A percentile compares a stretch with the other conserved stretches of the same genome.
phyloP scores from a whole-genome alignment of 2,113 vertebrate species.

The Murina feae region DNA sequence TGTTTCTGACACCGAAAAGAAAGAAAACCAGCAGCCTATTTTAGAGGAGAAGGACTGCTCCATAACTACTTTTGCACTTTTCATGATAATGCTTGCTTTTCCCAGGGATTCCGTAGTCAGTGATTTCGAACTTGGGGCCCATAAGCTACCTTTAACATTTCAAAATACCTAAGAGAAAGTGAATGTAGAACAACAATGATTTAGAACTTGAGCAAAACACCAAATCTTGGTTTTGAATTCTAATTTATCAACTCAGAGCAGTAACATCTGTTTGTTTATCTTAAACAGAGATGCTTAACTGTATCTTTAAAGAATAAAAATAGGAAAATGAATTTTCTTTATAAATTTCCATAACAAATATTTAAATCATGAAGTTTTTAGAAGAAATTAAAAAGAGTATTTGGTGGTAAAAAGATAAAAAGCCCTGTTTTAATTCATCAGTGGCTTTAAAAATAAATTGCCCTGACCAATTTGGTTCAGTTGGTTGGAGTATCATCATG shows the following conservation, averaged over 20 bases:
- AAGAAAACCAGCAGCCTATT: not conserved
- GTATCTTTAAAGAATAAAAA: not conserved
- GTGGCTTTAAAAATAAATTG: not conserved
- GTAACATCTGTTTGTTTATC: slow-evolving; percentile 3
- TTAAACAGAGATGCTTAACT: not conserved
- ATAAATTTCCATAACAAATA: not conserved
- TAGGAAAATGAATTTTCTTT: not conserved
- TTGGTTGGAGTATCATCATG: not conserved
- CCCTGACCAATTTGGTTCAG: not conserved
- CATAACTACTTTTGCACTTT: not conserved
- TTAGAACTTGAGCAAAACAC: not conserved
- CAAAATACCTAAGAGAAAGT: not conserved
- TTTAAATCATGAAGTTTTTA: not conserved
- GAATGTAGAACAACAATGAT: not conserved
- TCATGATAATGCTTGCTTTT: not conserved
- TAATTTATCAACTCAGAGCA: not conserved
- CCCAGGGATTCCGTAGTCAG: not conserved
- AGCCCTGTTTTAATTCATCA: not conserved
- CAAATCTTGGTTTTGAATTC: slow-evolving; percentile 31
- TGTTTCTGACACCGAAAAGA: not conserved
- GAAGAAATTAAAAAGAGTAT: not conserved
- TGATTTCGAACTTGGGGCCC: not conserved
- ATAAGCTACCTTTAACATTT: not conserved
- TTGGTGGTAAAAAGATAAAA: not conserved
- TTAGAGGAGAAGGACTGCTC: not conserved